Evolutionary conservation across 2,797 vertebrate genomes (phyloP).

Genomic region (Macrochelys suwanniensis): DNA sequence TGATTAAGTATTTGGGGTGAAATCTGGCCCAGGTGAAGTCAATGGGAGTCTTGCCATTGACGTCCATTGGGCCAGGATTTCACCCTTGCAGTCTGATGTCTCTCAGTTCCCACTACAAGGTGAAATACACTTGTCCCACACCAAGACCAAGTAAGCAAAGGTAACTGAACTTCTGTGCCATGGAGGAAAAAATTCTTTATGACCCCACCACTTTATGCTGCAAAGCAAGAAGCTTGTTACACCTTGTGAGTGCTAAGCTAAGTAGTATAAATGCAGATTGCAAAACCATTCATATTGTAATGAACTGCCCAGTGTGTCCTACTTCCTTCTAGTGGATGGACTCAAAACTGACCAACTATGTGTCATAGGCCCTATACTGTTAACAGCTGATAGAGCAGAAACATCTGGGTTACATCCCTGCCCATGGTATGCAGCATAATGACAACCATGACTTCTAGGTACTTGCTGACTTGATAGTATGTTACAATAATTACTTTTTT

Average conservation of each 20-base stretch:
- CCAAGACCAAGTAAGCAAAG: background rate
- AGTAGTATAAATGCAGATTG: background rate
- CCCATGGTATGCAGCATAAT: background rate
- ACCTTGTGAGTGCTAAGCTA: background rate
- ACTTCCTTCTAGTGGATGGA: background rate
- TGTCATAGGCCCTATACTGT: background rate
- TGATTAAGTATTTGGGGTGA: background rate
- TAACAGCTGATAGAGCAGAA: background rate
- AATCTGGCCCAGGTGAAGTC: background rate
- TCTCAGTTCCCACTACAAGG: background rate
- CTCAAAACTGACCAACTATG: background rate
- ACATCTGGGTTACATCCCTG: background rate
- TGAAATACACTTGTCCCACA: background rate
- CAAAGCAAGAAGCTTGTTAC: background rate
- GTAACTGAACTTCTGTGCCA: background rate
- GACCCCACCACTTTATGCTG: background rate
- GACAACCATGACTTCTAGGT: background rate
- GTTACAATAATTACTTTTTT: background rate
- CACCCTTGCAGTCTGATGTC: background rate
- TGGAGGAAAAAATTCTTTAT: background rate
- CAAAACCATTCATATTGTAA: background rate
- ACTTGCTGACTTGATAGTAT: background rate
- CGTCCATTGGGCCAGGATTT: background rate
- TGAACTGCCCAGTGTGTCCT: background rate
- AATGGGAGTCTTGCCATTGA: background rate